A percentile compares a stretch with the other conserved stretches of the same genome.
Conservation (phyloP, 2,888 invertebrate species). For the Macaria liturata region DNA sequence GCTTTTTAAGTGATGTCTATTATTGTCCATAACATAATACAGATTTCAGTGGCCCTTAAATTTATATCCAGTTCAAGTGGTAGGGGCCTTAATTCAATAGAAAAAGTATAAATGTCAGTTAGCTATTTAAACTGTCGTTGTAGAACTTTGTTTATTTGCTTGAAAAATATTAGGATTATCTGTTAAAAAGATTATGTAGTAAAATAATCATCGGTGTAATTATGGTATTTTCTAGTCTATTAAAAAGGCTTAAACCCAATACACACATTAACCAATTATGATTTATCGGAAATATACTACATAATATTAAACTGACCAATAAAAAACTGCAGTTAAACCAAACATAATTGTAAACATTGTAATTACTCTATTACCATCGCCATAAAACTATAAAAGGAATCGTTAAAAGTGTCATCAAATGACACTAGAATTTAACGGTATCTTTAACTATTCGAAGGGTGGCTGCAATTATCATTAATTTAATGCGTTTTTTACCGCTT, state of each 20-base stretch:
- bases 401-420: constrained; percentile 3
- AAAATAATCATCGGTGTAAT: too few species aligned
- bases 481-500: constrained; percentile 1
- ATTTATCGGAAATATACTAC: too few species aligned
- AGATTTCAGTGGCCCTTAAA: constrained; percentile 10
- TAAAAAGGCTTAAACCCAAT: too few species aligned
- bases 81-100: constrained; percentile 9
- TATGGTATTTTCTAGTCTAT: too few species aligned
- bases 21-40: neutral
- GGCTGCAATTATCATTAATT: constrained; percentile 3
- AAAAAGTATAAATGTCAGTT: constrained; percentile 14
- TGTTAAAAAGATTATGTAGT: too few species aligned
- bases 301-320: too few species aligned
- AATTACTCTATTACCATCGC: neutral
- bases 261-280: too few species aligned
- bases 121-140: neutral
- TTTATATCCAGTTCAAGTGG: constrained; percentile 1
- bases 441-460: constrained; percentile 2
- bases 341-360: neutral
- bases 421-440: constrained; percentile 5
- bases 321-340: neutral
- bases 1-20: constrained; percentile 12
- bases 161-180: too few species aligned
- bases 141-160: too few species aligned
- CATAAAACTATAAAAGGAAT: constrained; percentile 1